Conservation (phyloP, 2,113 vertebrate genomes). For the Dendropsophus ebraccatus region DNA sequence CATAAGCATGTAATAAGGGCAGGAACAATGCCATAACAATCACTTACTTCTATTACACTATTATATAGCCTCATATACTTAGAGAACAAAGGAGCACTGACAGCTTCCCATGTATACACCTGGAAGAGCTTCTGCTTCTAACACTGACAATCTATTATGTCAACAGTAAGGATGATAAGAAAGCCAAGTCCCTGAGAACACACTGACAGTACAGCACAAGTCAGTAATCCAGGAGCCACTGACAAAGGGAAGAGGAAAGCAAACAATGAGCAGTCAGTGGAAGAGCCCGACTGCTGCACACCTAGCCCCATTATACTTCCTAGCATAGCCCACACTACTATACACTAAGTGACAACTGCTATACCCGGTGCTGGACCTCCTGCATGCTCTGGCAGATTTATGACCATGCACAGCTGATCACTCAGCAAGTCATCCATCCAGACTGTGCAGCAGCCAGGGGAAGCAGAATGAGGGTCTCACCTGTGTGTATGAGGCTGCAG, state of each 20-base stretch:
- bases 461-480: not conserved
- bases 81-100: constrained; percentile 37
- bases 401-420: not conserved
- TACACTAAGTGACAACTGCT: not conserved
- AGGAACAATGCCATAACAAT: too few species aligned
- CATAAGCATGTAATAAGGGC: too few species aligned
- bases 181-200: not conserved
- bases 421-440: not conserved
- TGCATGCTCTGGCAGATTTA: not conserved
- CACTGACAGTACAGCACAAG: not conserved
- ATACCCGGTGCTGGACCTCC: not conserved
- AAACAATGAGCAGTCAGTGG: constrained; percentile 39
- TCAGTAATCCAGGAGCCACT: not conserved
- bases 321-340: too few species aligned
- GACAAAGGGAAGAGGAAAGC: constrained; percentile 39
- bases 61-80: not conserved
- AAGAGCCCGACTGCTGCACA: not conserved
- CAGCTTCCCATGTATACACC: constrained; percentile 11
- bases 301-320: not conserved
- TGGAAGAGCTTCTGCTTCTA: not conserved
- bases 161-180: not conserved
- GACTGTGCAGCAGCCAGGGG: not conserved
- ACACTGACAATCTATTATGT: not conserved
- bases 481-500: constrained; percentile 1
- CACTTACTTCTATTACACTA: too few species aligned